Base-by-base conservation (phyloP, 2,113 vertebrate genomes). In the Fulica atra region DNA sequence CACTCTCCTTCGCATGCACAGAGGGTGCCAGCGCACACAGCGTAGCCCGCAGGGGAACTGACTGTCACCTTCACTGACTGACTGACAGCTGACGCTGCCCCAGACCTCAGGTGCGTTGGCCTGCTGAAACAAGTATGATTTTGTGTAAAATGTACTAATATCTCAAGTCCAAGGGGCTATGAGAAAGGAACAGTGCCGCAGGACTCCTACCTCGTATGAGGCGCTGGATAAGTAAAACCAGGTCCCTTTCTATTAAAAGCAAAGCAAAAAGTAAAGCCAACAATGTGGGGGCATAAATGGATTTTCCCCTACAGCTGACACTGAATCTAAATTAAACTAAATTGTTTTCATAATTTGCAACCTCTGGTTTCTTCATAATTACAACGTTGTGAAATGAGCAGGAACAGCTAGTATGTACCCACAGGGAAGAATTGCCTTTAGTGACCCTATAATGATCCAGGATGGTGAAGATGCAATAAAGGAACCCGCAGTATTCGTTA, bases 361-460 rank as follows among this genome's bases (percentile, higher is more conserved):
- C 70, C 76, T 93, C 93, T 97, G 65, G 31, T 95, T 95, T 89
- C 60, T 92, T 68, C 82, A 31, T 96, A 96, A 96, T 95, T 92
- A 93, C 10, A 8, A 44, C 48, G 48, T 24, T 90, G 92, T 89
- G 73, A 97, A 97, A 96, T 54, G 88, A 96, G 57, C 70, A 81
- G 77, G 80, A 97, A 74, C 80, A 92, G 91, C n/a, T 84, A 84
- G 88, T 53, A 65, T 53, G 86, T 77, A 61, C 66, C 92, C 85
- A 92, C 36, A 38, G 91, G 88, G 70, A 95, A 96, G 82, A 96
- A 96, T 60, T 94, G 81, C 48, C 79, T 95, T 86, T 88, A 95
- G 79, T 85, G 86, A 93, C 76, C 90, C 70, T 80, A 33, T 96
- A 93, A 96, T 85, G 88, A 96, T 94, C 77, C 36, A 78, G 93